Evolutionary conservation across 2,888 invertebrate genomes (phyloP).

Genomic region (Cotesia congregata): DNA sequence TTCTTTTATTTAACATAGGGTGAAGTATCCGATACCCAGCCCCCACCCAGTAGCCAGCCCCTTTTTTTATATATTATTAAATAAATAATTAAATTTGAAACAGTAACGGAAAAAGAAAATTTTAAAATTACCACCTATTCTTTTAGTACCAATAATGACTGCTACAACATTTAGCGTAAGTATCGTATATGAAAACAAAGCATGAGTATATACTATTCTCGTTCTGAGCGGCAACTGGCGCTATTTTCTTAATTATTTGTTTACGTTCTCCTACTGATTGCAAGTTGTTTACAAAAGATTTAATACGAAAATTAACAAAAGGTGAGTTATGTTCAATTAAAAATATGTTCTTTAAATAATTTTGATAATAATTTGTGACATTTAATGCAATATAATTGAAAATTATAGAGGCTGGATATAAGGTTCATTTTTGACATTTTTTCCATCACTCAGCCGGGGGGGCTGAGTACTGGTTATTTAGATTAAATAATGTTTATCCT

Average conservation of each 20-base stretch:
- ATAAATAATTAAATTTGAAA: background rate
- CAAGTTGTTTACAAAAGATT: background rate
- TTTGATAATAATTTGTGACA: background rate
- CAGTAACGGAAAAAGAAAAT: too few species aligned
- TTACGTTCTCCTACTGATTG: background rate
- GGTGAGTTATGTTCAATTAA: background rate
- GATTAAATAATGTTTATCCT: background rate
- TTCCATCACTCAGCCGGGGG: conserved; percentile 13
- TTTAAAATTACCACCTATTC: conserved; percentile 1
- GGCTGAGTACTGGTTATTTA: background rate
- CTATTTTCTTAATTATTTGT: background rate
- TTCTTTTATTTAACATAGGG: too few species aligned
- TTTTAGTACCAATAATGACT: background rate
- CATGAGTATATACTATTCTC: background rate
- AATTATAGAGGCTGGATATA: background rate
- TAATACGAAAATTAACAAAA: background rate
- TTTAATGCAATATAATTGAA: background rate
- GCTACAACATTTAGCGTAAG: background rate
- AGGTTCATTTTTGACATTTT: background rate
- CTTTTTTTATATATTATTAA: background rate
- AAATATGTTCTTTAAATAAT: background rate
- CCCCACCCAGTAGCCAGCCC: background rate
- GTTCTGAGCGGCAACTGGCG: background rate
- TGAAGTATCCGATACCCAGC: background rate
- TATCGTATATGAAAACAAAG: conserved; percentile 1